These are phyloP conservation scores for Meliscaeva auricollis DNA, from an alignment of 2,888 invertebrate genomes.

Conservation along the genomic window DNA sequence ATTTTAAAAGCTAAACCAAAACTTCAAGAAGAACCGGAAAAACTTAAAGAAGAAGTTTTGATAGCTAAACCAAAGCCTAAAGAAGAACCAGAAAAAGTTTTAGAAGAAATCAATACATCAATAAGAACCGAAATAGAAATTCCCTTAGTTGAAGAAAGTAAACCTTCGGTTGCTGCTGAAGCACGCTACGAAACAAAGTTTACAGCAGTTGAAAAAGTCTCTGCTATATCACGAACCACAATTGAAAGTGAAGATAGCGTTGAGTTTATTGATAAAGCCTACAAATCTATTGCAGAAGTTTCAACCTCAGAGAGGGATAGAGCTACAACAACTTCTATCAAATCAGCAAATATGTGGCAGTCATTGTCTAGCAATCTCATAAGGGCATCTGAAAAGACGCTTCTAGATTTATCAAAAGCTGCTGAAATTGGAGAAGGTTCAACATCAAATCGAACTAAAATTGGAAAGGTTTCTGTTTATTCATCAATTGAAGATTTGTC, in stretches of 20 bases:
- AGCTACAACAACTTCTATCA: slow-evolving; percentile 55
- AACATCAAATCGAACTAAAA: slow-evolving; percentile 35
- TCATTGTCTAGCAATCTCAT: slow-evolving; percentile 64
- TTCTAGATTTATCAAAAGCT: slow-evolving; percentile 59
- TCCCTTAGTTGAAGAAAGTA: slow-evolving; percentile 25
- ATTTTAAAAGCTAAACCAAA: slow-evolving; percentile 28
- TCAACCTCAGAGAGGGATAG: slow-evolving; percentile 46
- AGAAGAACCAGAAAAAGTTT: background rate
- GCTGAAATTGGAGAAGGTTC: slow-evolving; percentile 29
- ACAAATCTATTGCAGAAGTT: slow-evolving; percentile 49
- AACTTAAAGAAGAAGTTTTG: slow-evolving; percentile 19
- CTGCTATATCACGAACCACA: slow-evolving; percentile 46
- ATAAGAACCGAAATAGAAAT: slow-evolving; percentile 51
- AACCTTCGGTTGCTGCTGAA: slow-evolving; percentile 2
- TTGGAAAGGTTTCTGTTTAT: slow-evolving; percentile 67
- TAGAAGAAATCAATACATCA: background rate
- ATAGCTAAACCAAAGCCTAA: background rate
- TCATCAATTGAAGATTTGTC: slow-evolving; percentile 63
- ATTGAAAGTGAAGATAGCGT: slow-evolving; percentile 55
- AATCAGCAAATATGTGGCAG: slow-evolving; percentile 72
- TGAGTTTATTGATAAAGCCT: slow-evolving; percentile 62
- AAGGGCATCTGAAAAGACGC: slow-evolving; percentile 64
- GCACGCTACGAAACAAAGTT: slow-evolving; percentile 47
- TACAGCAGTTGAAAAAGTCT: slow-evolving; percentile 60
- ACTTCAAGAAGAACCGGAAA: background rate